Percentiles rank a stretch among this genome's conserved stretches.
Conservation (phyloP, 2,888 invertebrate genomes). For the Morpho helenor region DNA sequence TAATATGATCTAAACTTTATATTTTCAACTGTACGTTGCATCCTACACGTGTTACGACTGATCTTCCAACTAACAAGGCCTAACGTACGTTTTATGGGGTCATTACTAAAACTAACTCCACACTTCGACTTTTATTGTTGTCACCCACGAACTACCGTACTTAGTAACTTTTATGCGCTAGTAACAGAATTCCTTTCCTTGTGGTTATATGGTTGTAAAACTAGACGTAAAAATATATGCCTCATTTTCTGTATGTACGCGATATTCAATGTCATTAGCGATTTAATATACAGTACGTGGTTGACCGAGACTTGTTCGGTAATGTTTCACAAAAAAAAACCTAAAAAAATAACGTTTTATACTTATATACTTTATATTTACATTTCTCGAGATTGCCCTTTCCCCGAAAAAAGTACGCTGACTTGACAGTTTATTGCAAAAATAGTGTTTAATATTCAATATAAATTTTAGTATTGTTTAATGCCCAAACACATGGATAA, state of each 20-base stretch:
- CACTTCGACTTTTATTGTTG: slow-evolving; percentile 22
- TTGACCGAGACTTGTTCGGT: too few relatives aligned
- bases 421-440: too few relatives aligned
- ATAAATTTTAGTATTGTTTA: too few relatives aligned
- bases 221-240: slow-evolving; percentile 9
- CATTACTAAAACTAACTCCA: slow-evolving; percentile 27
- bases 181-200: slow-evolving; percentile 11
- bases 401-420: too few relatives aligned
- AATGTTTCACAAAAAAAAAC: too few relatives aligned
- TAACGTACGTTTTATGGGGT: slow-evolving; percentile 31
- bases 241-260: neutral
- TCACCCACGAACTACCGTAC: slow-evolving; percentile 17
- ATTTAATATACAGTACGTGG: too few relatives aligned
- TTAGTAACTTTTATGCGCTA: slow-evolving; percentile 19
- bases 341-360: too few relatives aligned
- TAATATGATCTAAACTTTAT: slow-evolving; percentile 2
- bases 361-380: too few relatives aligned
- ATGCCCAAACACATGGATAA: too few relatives aligned
- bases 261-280: too few relatives aligned
- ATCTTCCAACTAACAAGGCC: slow-evolving; percentile 31
- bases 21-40: slow-evolving; percentile 8
- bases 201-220: slow-evolving; percentile 14
- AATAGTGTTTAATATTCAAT: too few relatives aligned
- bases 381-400: too few relatives aligned
- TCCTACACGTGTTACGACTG: slow-evolving; percentile 24